Evolutionary conservation across 2,797 vertebrate species (phyloP), one percentile per base, ranked within the genome.

Genomic region (Pygocentrus nattereri): DNA sequence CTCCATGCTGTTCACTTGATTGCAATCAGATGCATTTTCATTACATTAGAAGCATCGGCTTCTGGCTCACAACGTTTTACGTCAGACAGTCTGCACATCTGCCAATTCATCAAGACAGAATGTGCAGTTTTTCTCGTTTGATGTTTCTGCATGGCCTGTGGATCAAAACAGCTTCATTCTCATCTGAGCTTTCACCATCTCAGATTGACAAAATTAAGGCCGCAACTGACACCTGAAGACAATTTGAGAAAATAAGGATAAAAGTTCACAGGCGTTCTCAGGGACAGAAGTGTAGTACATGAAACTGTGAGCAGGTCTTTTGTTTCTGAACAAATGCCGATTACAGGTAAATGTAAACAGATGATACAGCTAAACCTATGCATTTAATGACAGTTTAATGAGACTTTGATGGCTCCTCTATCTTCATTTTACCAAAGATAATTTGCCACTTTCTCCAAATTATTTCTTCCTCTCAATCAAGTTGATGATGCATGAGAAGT

Each of bases 371-470:
- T 61, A 80, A 83, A 80, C 74, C 65, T 78, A 52, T 78, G 44
- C 31, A 47, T 80, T 82, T 85, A 82, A 87, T 82, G 82, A 78
- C 73, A 84, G 69, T 82, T 85, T 87, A 83, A 87, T 84, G 82
- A 84, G 74, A 87, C 76, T 80, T 84, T 85, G 84, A 85, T 87
- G 85, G 82, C 84, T 82, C 81, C 69, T 87, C 80, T 52, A 82
- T 87, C 82, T 84, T 87, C 82, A 85, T 87, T 82, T 68, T 72
- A 80, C 81, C 77, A 82, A 84, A 87, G 86, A 78, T 85, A 87
- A 87, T 84, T 87, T 83, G 82, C 76, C 83, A 87, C 82, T 87
- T 85, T 85, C 82, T 85, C 83, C 82, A 84, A 87, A 87, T 87
- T 84, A 88, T 86, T 84, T 84, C 84, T 73, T 82, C 84, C 67